Evolutionary conservation across 2,888 invertebrate species (phyloP).

Genomic region (Epinotia ramella): DNA sequence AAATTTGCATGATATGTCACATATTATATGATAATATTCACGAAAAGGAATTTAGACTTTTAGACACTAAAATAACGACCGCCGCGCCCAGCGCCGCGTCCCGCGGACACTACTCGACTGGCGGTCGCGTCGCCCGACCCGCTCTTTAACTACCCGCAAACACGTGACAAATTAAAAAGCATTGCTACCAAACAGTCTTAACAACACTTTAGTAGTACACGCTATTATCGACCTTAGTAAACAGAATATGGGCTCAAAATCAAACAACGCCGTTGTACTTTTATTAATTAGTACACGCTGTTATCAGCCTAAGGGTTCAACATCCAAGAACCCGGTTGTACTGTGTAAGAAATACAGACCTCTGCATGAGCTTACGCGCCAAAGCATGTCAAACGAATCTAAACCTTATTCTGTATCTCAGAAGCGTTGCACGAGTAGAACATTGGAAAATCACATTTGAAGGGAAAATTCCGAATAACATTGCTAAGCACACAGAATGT

Average conservation of each 20-base stretch:
- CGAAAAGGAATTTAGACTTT: neutral
- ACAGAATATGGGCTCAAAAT: neutral
- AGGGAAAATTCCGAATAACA: conserved; percentile 28
- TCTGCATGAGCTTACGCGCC: neutral
- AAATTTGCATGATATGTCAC: neutral
- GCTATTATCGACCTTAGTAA: neutral
- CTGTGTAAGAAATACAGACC: neutral
- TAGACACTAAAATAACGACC: neutral
- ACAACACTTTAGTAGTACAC: neutral
- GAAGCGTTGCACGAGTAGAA: neutral
- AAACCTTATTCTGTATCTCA: conserved; percentile 6
- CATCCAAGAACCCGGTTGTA: neutral
- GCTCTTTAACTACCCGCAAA: conserved; percentile 24
- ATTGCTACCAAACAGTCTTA: neutral
- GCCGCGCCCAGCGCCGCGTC: conserved; percentile 21
- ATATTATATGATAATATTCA: neutral
- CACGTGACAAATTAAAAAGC: neutral
- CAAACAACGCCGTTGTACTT: no score
- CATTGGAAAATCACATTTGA: conserved; percentile 8
- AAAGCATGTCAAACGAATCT: neutral
- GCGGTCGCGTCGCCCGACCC: neutral
- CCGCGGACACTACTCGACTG: neutral
- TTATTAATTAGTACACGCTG: no score
- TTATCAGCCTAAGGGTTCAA: neutral
- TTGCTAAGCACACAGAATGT: conserved; percentile 27